Evolutionary conservation across 2,888 invertebrate genomes (phyloP), one percentile per base, ranked within the genome.

Genomic region (Sicus ferrugineus): DNA sequence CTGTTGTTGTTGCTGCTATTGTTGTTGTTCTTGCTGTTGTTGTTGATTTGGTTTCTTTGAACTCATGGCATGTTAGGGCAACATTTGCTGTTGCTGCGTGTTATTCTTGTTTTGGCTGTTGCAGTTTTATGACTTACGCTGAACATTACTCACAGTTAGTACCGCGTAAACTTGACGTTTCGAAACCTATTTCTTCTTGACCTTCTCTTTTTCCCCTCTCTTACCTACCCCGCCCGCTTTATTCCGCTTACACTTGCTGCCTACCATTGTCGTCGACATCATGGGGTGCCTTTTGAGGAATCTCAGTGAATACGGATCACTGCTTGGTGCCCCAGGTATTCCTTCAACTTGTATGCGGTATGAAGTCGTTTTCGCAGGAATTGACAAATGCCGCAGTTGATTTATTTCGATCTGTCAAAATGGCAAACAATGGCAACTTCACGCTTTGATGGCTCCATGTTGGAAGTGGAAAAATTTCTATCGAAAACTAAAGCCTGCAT

Each of bases 1-100:
- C n/a, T n/a, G n/a, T n/a, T 72, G 70, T 63, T 69, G 48, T 64
- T 71, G 67, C 58, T 64, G 26, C 31, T 71, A 69, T 67, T 68
- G 46, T 67, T 68, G 69, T 61, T 70, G 21, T 50, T 59, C 19
- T 59, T 66, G 63, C 71, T 52, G 70, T 66, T 61, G 63, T 7
- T 70, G 68, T 72, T 70, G 34, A 65, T 26, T 58, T 59, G 31
- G 64, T 64, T 64, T 69, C 69, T 64, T 56, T 56, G 69, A 69
- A 69, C 64, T 30, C 58, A 65, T 70, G 69, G 28, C 48, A 48
- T 67, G 67, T 67, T 52, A 48, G 19, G 34, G 59, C 31, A 48
- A 21, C 59, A 67, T 59, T 63, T 54, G 54, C 28, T 28, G 26
- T 54, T 68, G 56, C 52, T 64, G 68, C 61, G 56, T 52, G 50